Conservation (phyloP, 2,113 vertebrate species). For the Lycocorax pyrrhopterus region DNA sequence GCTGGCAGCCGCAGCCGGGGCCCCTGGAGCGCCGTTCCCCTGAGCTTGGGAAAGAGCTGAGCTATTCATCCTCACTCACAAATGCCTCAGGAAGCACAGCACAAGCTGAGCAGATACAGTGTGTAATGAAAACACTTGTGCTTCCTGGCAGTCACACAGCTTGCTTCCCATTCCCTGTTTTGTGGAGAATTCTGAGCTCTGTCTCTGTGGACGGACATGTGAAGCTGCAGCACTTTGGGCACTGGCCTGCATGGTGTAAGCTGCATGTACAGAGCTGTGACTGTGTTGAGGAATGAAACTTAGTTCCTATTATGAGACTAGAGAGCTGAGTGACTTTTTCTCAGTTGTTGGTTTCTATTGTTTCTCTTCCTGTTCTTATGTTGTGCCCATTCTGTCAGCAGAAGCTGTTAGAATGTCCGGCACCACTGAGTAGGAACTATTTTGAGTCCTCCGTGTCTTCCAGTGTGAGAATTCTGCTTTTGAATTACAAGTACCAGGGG, state of each 20-base stretch:
- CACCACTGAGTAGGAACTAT: background rate
- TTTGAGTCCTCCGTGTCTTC: background rate
- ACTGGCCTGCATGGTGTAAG: fast-evolving
- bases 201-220: fast-evolving
- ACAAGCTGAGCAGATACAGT: background rate
- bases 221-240: background rate
- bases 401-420: background rate
- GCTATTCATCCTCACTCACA: background rate
- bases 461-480: background rate
- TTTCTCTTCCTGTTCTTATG: background rate
- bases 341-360: background rate
- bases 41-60: background rate
- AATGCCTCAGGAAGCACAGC: background rate
- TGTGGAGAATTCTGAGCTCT: background rate
- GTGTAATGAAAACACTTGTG: background rate
- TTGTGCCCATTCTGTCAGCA: background rate
- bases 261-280: background rate
- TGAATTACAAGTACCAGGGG: background rate
- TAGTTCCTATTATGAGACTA: background rate
- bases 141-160: background rate
- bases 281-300: background rate
- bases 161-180: background rate
- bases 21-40: background rate
- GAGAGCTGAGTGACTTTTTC: background rate
- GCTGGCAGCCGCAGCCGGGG: background rate